Conservation (phyloP, 2,797 vertebrate species). For the Eremophila alpestris region DNA sequence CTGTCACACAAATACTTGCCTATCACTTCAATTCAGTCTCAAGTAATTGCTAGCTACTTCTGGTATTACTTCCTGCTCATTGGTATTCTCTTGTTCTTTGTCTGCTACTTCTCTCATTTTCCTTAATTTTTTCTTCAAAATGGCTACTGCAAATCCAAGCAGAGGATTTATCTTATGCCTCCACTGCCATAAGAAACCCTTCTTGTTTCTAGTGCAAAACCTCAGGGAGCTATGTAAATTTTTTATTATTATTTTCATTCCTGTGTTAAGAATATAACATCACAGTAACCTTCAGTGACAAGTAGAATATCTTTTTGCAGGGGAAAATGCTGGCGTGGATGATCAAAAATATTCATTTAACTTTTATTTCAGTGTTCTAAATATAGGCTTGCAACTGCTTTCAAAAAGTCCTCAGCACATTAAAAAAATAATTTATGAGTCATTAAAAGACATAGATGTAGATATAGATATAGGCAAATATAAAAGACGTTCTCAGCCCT, state of each 20-base stretch:
- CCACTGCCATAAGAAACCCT: not conserved
- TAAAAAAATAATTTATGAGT: not conserved
- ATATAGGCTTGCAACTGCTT: not conserved
- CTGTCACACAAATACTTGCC: not conserved
- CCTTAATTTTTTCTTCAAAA: not conserved
- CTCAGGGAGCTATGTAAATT: not conserved
- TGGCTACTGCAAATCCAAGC: not conserved
- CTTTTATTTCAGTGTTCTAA: not conserved
- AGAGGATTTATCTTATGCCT: not conserved
- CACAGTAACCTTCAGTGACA: not conserved
- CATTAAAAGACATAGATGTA: not conserved
- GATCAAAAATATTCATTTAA: not conserved
- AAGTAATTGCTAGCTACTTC: not conserved
- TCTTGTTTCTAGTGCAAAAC: not conserved
- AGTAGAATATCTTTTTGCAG: not conserved
- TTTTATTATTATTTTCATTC: not conserved
- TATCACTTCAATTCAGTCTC: not conserved
- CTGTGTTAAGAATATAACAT: not conserved
- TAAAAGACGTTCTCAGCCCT: not conserved
- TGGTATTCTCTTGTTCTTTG: not conserved
- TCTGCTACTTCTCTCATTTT: not conserved
- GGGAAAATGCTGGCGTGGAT: not conserved
- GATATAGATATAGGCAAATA: not conserved
- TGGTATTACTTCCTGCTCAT: fast-evolving
- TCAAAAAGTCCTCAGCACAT: not conserved